Base-by-base conservation (phyloP, 2,888 invertebrate genomes). In the Drosophila melanocephala region DNA sequence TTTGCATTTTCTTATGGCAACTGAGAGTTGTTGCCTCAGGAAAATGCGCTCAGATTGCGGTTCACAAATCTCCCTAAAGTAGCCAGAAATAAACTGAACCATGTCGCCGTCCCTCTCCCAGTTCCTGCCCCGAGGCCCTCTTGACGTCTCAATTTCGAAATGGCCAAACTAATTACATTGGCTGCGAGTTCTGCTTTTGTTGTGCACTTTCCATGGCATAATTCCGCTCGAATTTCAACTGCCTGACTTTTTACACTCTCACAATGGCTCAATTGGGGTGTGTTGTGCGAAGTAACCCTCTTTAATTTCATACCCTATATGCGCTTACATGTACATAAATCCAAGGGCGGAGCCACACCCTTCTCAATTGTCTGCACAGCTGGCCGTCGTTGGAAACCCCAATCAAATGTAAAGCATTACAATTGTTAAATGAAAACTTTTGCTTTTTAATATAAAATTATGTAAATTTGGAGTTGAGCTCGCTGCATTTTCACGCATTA, bases 281-380 rank as follows among this genome's bases (percentile, higher is more conserved):
- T 67, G 61, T 59, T 26, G 55, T 51, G 47, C 9, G 26, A 44
- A 53, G 56, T 52, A 56, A 79, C 67, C 71, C 73, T 57, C 37
- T 35, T 39, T 28, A 56, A 56, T n/a, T 47, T 5, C 26, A 56
- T 10, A n/a, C 59, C 51, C 28, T 5, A 35, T 28, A 10, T 57
- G 28, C 28, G 16, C 30, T 28, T 28, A 61, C 58, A 51, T 19
- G 37, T 12, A 42, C 35, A 52, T 52, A 22, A 26, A 28, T 47
- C 35, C 37, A 53, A 52, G 30, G 35, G 58, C 59, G 32, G 5
- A 0, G 70, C 53, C 87, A 83, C 83, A 81, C 87, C 85, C 85
- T 87, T 73, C n/a, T 57, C 89, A 77, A 77, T 88, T 88, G 87
- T 81, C 64, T 77, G 87, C 87, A 77, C 87, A 88, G 87, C 87